Evolutionary conservation across 2,888 invertebrate species (phyloP), one percentile per base, ranked within the genome.

Genomic region (Pocota personata): DNA sequence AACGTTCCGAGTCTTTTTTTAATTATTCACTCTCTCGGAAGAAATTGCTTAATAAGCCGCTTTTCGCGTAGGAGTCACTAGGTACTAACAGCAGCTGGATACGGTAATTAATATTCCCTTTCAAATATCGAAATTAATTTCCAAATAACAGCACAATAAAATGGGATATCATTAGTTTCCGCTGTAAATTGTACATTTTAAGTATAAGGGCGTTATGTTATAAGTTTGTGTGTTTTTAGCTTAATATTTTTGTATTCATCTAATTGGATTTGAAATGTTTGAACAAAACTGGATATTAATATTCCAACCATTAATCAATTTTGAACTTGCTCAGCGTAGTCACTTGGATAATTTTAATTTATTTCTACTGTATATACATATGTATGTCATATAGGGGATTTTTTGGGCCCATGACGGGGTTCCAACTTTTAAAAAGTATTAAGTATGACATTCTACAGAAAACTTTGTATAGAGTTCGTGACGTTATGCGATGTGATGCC

Each of bases 11-110:
- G 40, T 40, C 66, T 40, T 12, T 52, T 67, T 67, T 52, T 67
- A 52, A 67, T 67, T 67, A 37, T 27, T 69, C 52, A 69, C 37
- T 52, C 52, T 69, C 30, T 52, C 8, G 67, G 67, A 69, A 69
- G 40, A 30, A 55, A 55, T 69, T 69, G 67, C 55, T 55, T 69
- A 69, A 69, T 55, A 69, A 69, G 67, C 27, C 55, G 67, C 52
- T 16, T 24, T 40, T 40, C 55, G 55, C 67, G 67, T 40, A 67
- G 67, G 67, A 67, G 52, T 19, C 27, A 50, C 57, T 58, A 58
- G 57, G 57, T 19, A 21, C 35, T 5, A 58, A 8, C 19, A 35
- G 57, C 35, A 66, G 21, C 14, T 66, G 67, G n/a, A 27, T 19
- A 19, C 4, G 14, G 55, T 30, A 40, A 55, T 55, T 40, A 27